Evolutionary conservation across 2,888 invertebrate genomes (phyloP), one percentile per base, ranked within the genome.

Genomic region (Coelopa pilipes): DNA sequence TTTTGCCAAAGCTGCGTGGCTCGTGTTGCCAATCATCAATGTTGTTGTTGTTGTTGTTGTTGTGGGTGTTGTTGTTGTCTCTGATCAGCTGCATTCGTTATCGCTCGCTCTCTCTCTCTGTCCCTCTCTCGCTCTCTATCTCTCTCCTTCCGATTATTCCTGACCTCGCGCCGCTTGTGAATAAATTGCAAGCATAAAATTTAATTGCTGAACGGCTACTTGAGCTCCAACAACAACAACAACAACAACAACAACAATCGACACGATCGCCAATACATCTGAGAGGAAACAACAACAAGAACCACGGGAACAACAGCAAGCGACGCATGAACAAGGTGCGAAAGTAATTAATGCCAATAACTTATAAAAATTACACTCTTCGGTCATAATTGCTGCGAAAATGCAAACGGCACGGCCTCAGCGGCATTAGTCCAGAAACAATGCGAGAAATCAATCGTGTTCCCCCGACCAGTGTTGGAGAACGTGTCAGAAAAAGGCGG

Each of bases 281-380:
- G 34, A 34, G 34, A 34, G 34, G 7, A 34, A 34, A 34, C 7
- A 34, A 2, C 34, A 7, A 19, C 55, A 1, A 55, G 19, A 63
- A 67, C 12, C 21, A n/a, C 24, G 53, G 12, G 4, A 34, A 34
- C 53, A 68, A 53, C 21, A 66, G n/a, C 19, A 19, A 66, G 19
- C 71, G n/a, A 34, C 34, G 7, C 34, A 34, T 34, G 34, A 73
- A 74, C 69, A 70, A 74, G 74, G 65, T 74, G 69, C 74, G 69
- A 74, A 74, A 69, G 57, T 70, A 70, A 70, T 69, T 74, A 74
- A 74, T 70, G 70, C 21, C 72, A 55, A 53, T 72, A 72, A 72
- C 65, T 72, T 72, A 65, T 72, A 65, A 17, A 55, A 63, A 65
- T 53, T 65, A 21, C 65, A 55, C 45, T 59, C 50, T 72, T 63